These are phyloP conservation scores for Saccostrea cuccullata DNA, from an alignment of 1,140 invertebrate genomes.

Conservation along the genomic window DNA sequence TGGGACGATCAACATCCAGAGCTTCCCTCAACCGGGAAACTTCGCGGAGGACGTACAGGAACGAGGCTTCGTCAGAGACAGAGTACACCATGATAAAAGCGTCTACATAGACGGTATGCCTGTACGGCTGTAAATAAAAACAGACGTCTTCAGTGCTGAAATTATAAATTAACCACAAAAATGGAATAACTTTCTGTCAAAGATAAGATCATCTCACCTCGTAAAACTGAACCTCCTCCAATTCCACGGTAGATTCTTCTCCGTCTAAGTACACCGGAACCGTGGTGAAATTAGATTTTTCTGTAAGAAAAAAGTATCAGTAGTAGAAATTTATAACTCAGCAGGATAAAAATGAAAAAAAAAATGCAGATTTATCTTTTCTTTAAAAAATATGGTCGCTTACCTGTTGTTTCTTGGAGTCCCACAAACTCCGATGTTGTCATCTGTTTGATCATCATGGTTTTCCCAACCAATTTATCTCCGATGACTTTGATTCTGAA, in stretches of 20 bases:
- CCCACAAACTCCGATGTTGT: not conserved
- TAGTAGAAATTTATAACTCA: not conserved
- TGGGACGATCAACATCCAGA: constrained; percentile 50
- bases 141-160: not conserved
- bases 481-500: constrained; percentile 29
- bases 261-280: constrained; percentile 7
- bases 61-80: constrained; percentile 87
- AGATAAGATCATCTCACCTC: not conserved
- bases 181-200: not conserved
- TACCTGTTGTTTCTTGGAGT: not conserved
- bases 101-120: constrained; percentile 79
- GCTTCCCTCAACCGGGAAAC: constrained; percentile 61
- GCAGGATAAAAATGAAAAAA: not conserved
- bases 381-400: not conserved
- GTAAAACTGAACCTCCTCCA: not conserved
- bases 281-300: constrained; percentile 29
- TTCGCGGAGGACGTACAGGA: constrained; percentile 54
- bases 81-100: constrained; percentile 95
- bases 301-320: not conserved
- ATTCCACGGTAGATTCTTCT: constrained; percentile 39
- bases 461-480: not conserved
- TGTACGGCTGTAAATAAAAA: constrained; percentile 26
- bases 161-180: not conserved
- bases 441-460: constrained; percentile 22
- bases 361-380: not conserved